Conservation (phyloP, 2,113 vertebrate species). For the Trogon melanurus region DNA sequence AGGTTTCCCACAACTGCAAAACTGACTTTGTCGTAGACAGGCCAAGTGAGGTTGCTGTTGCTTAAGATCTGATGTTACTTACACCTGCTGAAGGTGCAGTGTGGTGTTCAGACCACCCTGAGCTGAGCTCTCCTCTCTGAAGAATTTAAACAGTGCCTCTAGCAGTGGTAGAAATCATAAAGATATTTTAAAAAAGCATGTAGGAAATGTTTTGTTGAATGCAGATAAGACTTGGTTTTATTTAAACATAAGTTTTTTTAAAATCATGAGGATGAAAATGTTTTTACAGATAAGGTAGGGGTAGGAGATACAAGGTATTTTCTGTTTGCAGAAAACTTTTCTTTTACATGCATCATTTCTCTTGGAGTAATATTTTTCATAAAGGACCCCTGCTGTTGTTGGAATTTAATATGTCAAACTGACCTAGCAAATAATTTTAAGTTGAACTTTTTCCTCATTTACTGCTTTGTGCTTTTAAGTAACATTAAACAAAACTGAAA, state of each 20-base stretch:
- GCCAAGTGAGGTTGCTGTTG: not conserved
- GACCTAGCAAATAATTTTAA: not conserved
- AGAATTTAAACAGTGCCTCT: not conserved
- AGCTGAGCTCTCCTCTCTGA: not conserved
- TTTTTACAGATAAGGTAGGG: not conserved
- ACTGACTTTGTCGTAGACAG: not conserved
- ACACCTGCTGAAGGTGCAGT: not conserved
- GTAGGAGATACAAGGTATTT: not conserved
- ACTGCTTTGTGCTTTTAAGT: not conserved
- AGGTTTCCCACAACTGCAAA: not conserved
- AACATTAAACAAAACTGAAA: not conserved
- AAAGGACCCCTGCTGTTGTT: not conserved
- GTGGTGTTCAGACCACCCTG: not conserved
- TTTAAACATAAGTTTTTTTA: not conserved
- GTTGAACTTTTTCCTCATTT: not conserved
- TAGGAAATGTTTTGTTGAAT: not conserved
- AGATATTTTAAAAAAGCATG: not conserved
- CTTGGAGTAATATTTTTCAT: not conserved
- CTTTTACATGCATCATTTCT: not conserved
- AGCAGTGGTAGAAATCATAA: not conserved
- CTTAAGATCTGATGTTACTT: not conserved
- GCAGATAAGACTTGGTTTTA: not conserved
- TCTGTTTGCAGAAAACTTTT: not conserved
- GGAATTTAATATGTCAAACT: not conserved
- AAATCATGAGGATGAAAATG: not conserved